Evolutionary conservation across 2,797 vertebrate species (phyloP), one percentile per base, ranked within the genome.

Genomic region (Manis javanica): DNA sequence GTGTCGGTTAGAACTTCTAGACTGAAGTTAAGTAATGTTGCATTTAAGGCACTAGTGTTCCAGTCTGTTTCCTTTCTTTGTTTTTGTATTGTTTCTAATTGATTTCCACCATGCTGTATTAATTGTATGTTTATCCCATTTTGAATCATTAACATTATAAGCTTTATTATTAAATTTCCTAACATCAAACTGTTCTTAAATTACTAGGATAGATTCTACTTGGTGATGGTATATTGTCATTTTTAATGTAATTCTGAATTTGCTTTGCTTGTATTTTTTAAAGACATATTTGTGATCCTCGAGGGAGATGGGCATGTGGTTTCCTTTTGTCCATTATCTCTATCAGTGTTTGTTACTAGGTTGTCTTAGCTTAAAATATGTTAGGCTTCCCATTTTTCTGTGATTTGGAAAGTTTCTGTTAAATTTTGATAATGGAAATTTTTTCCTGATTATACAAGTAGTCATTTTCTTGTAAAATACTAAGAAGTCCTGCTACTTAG

Each of bases 161-260:
- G 69, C 29, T 72, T 83, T 92, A 68, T 88, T 82, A 84, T 81
- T 61, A 90, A 34, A 77, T 61, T 79, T 94, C 86, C 42, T 91
- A 61, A 53, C 21, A 49, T 68, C 71, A 72, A 31, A 49, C 29
- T 79, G 0, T 68, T 91, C 46, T 75, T 87, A 74, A 93, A 55
- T 74, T 86, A 51, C 74, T 69, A 69, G 59, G 72, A 37, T 59
- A 83, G 55, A 68, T 79, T 69, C 29, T 94, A 39, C 29, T 51
- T 89, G 18, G 12, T 83, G 55, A 69, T 86, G 14, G 7, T 55
- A 49, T 71, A 49, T 49, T 66, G 16, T 66, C 49, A 59, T 94
- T 89, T 95, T 77, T 34, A 81, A 81, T 72, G 18, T 68, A 92
- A 79, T 85, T 93, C 84, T 95, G 51, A 89, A 42, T 91, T 78